Evolutionary conservation across 2,797 vertebrate genomes (phyloP), one percentile per base, ranked within the genome.

Genomic region (Paedocypris micromegethes): DNA sequence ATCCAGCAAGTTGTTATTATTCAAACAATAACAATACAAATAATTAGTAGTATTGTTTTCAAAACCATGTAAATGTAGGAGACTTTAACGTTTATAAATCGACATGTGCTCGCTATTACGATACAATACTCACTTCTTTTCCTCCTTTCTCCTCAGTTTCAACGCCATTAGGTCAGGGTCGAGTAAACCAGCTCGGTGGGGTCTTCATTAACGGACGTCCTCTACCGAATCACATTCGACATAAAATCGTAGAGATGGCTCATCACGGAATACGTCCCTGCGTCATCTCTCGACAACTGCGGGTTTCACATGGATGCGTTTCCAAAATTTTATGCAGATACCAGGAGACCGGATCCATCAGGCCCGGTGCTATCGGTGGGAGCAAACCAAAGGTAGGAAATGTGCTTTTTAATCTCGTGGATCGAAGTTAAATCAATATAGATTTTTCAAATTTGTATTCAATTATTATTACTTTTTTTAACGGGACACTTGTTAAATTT

Each of bases 191-290:
- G 87, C 95, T 98, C 68, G 96, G 96, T 3, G 96, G 96, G 3
- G 95, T 98, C 66, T 98, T 98, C 84, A 98, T 98, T 84, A 98
- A 98, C 82, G 96, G 96, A 84, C 90, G 96, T 83, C 96, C 96
- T 73, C 89, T 98, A 48, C 96, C 96, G 79, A 98, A 98, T 89
- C 96, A 98, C 77, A 98, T 98, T 82, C 93, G 96, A 62, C 96
- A 98, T 82, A 98, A 98, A 85, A 98, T 98, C 72, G 96, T 98
- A 81, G 96, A 98, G 88, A 98, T 98, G 96, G 96, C 96, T 45
- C 96, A 98, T 78, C 96, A 98, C 80, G 96, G 96, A 8, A 92
- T 98, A 75, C 88, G 96, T 56, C 96, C 96, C 65, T 98, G 96
- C 56, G 96, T 98, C 83, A 98, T 98, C 87, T 98, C 96, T 38